phyloP scores from a whole-genome alignment of 2,113 vertebrate genomes.

The Varanus komodoensis region DNA sequence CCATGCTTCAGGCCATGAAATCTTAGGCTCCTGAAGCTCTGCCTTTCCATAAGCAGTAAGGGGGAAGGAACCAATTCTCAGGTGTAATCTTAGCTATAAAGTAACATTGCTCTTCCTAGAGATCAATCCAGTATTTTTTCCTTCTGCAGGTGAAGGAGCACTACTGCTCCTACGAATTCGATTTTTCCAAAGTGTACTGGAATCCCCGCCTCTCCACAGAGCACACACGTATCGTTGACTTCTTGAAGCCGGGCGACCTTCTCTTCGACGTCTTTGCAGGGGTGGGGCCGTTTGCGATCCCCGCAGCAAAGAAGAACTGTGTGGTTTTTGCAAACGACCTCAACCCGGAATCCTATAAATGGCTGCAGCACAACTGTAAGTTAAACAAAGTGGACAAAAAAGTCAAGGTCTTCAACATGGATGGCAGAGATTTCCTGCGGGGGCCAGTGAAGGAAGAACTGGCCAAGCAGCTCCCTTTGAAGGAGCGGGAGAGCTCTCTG shows the following conservation, averaged over 20 bases:
- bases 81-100: background rate
- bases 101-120: background rate
- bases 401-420: slow-evolving; percentile 88
- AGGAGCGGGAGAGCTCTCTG: slow-evolving; percentile 62
- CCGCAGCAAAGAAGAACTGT: slow-evolving; percentile 86
- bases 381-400: slow-evolving; percentile 89
- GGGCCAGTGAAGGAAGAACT: slow-evolving; percentile 87
- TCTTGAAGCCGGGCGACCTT: slow-evolving; percentile 82
- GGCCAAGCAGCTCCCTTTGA: slow-evolving; percentile 71
- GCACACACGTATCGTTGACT: slow-evolving; percentile 84
- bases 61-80: background rate
- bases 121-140: slow-evolving; percentile 44
- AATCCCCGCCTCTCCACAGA: slow-evolving; percentile 96
- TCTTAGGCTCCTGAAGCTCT: background rate
- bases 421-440: slow-evolving; percentile 90
- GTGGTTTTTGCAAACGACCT: slow-evolving; percentile 92
- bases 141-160: slow-evolving; percentile 93
- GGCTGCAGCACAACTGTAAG: slow-evolving; percentile 93
- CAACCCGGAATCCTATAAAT: slow-evolving; percentile 91
- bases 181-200: slow-evolving; percentile 97
- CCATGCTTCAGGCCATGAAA: background rate
- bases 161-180: slow-evolving; percentile 88
- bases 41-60: background rate
- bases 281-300: slow-evolving; percentile 91
- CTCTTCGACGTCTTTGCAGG: slow-evolving; percentile 95